These are phyloP conservation scores for Saccostrea cuccullata DNA, from an alignment of 1,140 invertebrate genomes.

Conservation along the genomic window DNA sequence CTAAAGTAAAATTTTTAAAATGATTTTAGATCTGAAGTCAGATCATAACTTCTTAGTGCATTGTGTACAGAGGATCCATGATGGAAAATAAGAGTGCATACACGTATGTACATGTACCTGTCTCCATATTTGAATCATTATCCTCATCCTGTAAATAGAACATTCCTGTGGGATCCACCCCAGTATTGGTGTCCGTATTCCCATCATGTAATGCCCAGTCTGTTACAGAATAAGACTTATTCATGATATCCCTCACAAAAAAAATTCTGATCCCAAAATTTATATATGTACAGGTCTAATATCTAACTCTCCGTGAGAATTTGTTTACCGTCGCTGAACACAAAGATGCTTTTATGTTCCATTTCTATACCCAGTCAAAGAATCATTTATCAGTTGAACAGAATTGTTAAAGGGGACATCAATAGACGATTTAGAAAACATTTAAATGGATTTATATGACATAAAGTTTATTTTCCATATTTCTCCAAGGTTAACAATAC, in stretches of 20 bases:
- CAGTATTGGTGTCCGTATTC: neutral
- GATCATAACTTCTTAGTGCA: too few relatives aligned
- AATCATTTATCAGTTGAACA: constrained; percentile 9
- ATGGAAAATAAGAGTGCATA: neutral
- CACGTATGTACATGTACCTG: neutral
- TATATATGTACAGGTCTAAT: neutral
- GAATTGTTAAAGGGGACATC: neutral
- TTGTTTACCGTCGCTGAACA: neutral
- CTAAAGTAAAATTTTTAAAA: too few relatives aligned
- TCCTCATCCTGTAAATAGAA: neutral
- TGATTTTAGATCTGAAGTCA: too few relatives aligned
- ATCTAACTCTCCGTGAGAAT: neutral
- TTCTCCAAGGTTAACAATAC: neutral
- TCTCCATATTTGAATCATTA: neutral
- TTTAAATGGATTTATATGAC: constrained; percentile 24
- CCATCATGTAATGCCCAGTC: constrained; percentile 25
- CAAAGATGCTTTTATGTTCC: constrained; percentile 29
- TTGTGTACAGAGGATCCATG: too few relatives aligned
- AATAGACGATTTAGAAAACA: constrained; percentile 30
- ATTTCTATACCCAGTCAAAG: neutral
- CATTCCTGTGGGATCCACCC: neutral
- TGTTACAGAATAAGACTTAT: constrained; percentile 1
- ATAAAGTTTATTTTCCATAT: constrained; percentile 23
- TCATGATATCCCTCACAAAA: neutral
- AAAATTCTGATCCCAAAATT: neutral